Evolutionary conservation across 1,140 invertebrate genomes (phyloP).

Genomic region (Zelostemma sp.): DNA sequence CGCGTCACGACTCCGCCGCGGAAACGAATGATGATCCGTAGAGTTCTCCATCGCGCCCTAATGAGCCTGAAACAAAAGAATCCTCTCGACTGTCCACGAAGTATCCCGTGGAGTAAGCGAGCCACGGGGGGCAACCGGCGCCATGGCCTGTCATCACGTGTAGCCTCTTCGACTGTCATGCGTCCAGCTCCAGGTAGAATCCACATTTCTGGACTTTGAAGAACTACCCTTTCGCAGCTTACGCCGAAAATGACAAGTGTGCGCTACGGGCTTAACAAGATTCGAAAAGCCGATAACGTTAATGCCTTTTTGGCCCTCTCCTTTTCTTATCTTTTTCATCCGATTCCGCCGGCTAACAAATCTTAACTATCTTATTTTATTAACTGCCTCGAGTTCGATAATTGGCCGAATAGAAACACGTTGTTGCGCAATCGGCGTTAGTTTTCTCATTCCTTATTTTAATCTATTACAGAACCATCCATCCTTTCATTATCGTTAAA

Average conservation of each 20-base stretch:
- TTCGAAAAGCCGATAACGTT: conserved; percentile 38
- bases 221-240: conserved; percentile 19
- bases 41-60: conserved; percentile 59
- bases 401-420: too few species aligned
- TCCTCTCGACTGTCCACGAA: conserved; percentile 45
- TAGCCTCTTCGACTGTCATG: conserved; percentile 56
- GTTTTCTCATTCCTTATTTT: too few species aligned
- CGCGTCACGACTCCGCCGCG: conserved; percentile 21
- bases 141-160: conserved; percentile 70
- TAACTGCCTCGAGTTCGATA: too few species aligned
- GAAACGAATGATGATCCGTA: conserved; percentile 32
- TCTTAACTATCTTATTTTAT: too few species aligned
- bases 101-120: conserved; percentile 54
- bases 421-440: too few species aligned
- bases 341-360: too few species aligned
- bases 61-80: conserved; percentile 70
- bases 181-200: conserved; percentile 49
- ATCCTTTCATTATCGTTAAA: too few species aligned
- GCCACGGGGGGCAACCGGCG: conserved; percentile 66
- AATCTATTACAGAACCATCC: too few species aligned
- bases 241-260: conserved; percentile 19
- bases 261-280: conserved; percentile 15
- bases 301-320: conserved; percentile 15
- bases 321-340: too few species aligned
- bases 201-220: background rate